Base-by-base conservation (phyloP, 2,113 vertebrate genomes). In the Neogobius melanostomus region DNA sequence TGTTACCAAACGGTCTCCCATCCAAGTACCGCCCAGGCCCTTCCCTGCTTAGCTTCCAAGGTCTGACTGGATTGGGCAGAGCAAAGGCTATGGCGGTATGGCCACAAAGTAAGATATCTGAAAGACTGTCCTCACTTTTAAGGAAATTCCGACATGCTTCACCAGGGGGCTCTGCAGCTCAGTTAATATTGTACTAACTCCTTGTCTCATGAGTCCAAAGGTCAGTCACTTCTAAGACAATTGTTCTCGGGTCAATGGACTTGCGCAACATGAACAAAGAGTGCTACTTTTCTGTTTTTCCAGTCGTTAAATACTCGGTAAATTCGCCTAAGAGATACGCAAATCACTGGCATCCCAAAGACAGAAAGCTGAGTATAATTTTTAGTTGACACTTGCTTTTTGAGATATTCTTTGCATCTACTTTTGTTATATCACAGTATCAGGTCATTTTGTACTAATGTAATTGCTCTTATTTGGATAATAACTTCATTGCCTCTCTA, bases 131-230 rank as follows among this genome's bases (percentile, higher is more conserved):
- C 28, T 17, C n/a, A 8, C 17, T 57, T 11, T 15, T 10, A 0
- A 0, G 71, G 76, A n/a, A 69, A n/a, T 83, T 43, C 68, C 21
- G 1, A 10, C 0, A 49, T 0, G 79, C 84, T 68, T 93, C 95
- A 78, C 93, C 90, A 89, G 85, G 93, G 92, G 76, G 85, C 93
- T 0, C 91, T 76, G 65, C 77, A 43, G 66, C 43, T 51, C 68
- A 69, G 14, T 69, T 67, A 42, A 74, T 76, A 42, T 51, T 28
- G 4, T 11, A 21, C 36, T 16, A 15, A 60, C 65, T 62, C 52
- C 36, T 93, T 78, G 52, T 49, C 92, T 48, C 68, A 90, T 88
- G 75, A 90, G 92, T 83, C 91, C 71, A 71, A 87, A 95, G 92
- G 81, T 88, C 77, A 79, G 69, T 80, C 69, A 71, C 73, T 77